Evolutionary conservation across 2,888 invertebrate species (phyloP), one percentile per base, ranked within the genome.

Genomic region (Deilephila porcellus): DNA sequence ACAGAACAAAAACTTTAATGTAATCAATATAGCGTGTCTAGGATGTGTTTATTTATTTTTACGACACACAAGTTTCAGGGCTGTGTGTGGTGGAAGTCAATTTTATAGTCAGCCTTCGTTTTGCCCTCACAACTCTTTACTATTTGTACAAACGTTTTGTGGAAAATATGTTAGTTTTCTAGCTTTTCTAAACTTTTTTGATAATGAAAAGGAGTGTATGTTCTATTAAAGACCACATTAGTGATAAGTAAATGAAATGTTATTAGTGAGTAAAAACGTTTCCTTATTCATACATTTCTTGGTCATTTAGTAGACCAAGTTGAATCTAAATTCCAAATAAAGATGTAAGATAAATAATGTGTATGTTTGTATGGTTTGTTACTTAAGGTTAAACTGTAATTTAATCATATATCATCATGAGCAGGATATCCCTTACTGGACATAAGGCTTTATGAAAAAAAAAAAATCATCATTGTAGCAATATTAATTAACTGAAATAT

Each of bases 401-500:
- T 45, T 11, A 32, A 32, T 11, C 1, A 32, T 5, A 32, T 11
- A 11, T 45, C 8, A 45, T 11, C 11, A 45, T 11, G 45, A 11
- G 11, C 11, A 45, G 11, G 8, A 45, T 45, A 11, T 45, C 45
- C 11, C 8, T 3, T 45, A 11, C 11, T 45, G 45, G 45, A 11
- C 11, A 45, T 45, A 45, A 11, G 45, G 11, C 45, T 11, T 45
- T 45, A 8, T 11, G 8, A 11, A 11, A 11, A 45, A 45, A 11
- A 3, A 11, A 32, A 4, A 8, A 2, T 45, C 11, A 45, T 32
- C 5, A 32, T 3, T 32, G 32, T 32, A 32, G 32, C 45, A 25
- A 14, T 45, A 45, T 52, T 52, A 29, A 56, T 19, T 34, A 8
- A 71, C 29, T 0, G 74, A 72, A 71, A 75, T 75, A 45, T 71